Evolutionary conservation across 2,113 vertebrate genomes (phyloP).

Genomic region (Cebidichthys violaceus): DNA sequence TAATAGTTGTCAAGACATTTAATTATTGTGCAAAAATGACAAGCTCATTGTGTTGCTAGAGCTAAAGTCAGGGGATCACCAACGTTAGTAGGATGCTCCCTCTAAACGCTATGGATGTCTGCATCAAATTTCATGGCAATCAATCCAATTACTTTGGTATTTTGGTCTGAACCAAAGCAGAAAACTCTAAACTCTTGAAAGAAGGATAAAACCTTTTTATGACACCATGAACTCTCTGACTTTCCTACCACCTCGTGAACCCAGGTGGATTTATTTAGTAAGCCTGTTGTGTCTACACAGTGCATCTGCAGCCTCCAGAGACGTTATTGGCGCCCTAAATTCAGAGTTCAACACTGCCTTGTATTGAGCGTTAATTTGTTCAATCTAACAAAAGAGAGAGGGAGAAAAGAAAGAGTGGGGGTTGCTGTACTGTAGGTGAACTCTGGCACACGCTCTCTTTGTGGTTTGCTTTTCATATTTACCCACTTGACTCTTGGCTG

Average conservation of each 20-base stretch:
- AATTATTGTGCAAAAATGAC: neutral
- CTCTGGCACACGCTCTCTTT: conserved; percentile 57
- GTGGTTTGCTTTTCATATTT: conserved; percentile 67
- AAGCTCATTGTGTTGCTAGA: neutral
- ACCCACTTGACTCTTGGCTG: conserved; percentile 68
- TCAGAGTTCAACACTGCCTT: neutral
- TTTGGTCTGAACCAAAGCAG: neutral
- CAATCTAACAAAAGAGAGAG: conserved; percentile 15
- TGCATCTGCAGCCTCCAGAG: conserved; percentile 14
- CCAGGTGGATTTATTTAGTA: neutral
- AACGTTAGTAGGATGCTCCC: neutral
- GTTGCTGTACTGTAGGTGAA: conserved; percentile 60
- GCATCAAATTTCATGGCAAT: neutral
- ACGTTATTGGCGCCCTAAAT: conserved; percentile 9
- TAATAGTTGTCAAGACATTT: neutral
- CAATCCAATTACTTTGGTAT: neutral
- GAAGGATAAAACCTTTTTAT: neutral
- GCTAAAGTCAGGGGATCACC: neutral
- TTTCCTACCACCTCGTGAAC: neutral
- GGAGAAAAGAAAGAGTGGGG: conserved; percentile 8
- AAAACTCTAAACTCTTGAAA: neutral
- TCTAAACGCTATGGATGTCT: neutral
- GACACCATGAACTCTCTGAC: conserved; percentile 24
- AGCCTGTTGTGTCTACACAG: conserved; percentile 11
- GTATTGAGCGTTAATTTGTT: conserved; percentile 12